Base-by-base conservation (phyloP, 2,113 vertebrate genomes). In the Orcinus orca region DNA sequence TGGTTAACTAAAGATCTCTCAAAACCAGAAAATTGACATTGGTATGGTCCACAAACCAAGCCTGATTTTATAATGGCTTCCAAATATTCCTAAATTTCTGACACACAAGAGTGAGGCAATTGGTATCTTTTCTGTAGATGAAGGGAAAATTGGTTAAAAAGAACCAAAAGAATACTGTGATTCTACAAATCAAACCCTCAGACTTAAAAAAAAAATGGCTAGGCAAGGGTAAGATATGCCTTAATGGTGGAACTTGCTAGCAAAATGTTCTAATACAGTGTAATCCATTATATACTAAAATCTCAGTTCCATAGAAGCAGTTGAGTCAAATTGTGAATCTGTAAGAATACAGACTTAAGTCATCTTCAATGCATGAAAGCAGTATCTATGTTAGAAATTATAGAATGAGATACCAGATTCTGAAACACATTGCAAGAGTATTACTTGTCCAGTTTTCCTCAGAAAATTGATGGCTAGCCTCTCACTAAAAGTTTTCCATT, bases 401-500 rank as follows among this genome's bases (percentile, higher is more conserved):
- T 18, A 63, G 25, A 79, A 38, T 26, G 55, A 33, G 21, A 88
- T 63, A 18, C 8, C 15, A 60, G 50, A 50, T 85, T 67, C 67
- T 80, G 53, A 83, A 93, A 70, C 15, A 38, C 21, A 58, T 36
- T 84, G 4, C 26, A 36, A 60, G 70, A 65, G 12, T 80, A 93
- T 81, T 71, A 11, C 20, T 90, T 89, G 44, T 53, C 25, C 31
- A 85, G 9, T 53, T 4, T 85, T 38, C 31, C 23, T 85, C 25
- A 79, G 70, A 73, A 95, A 94, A 90, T 38, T 82, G 68, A 97
- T 93, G 65, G 9, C 81, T 77, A 17, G 26, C 29, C 33, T 94
- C 79, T 90, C 74, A 85, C 53, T 77, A 73, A 74, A 95, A 85
- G 21, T 93, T 94, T 96, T 82, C 53, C n/a, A 50, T 63, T 94